phyloP scores from a whole-genome alignment of 1,140 invertebrate species.

The Orchesella cincta region DNA sequence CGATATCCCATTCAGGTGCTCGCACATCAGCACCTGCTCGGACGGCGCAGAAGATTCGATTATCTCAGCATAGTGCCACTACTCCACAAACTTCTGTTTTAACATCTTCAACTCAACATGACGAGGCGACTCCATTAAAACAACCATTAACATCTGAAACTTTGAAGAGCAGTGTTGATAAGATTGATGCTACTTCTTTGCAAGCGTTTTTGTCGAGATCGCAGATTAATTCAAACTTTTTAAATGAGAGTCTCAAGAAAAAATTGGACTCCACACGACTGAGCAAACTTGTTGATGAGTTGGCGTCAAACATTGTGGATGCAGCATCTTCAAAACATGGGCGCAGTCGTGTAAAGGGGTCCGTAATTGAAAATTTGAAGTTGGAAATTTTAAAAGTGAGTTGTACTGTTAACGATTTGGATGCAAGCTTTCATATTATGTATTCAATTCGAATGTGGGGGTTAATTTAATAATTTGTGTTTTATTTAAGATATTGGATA shows the following conservation, averaged over 20 bases:
- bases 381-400: slow-evolving; percentile 8
- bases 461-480: background rate
- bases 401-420: background rate
- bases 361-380: background rate
- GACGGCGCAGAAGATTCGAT: background rate
- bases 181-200: background rate
- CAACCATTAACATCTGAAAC: background rate
- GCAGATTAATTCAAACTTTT: background rate
- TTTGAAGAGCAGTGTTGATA: background rate
- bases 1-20: background rate
- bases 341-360: background rate
- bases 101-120: background rate
- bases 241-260: background rate
- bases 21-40: background rate
- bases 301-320: background rate
- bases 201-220: background rate
- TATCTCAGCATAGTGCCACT: background rate
- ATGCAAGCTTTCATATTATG: too few relatives aligned
- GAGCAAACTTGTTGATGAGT: background rate
- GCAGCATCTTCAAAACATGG: background rate
- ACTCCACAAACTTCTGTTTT: background rate
- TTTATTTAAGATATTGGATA: background rate
- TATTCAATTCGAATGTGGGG: too few relatives aligned
- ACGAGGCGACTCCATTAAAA: too few relatives aligned
- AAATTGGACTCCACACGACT: background rate